Evolutionary conservation across 2,113 vertebrate genomes (phyloP), one percentile per base, ranked within the genome.

Genomic region (Onychostruthus taczanowskii): DNA sequence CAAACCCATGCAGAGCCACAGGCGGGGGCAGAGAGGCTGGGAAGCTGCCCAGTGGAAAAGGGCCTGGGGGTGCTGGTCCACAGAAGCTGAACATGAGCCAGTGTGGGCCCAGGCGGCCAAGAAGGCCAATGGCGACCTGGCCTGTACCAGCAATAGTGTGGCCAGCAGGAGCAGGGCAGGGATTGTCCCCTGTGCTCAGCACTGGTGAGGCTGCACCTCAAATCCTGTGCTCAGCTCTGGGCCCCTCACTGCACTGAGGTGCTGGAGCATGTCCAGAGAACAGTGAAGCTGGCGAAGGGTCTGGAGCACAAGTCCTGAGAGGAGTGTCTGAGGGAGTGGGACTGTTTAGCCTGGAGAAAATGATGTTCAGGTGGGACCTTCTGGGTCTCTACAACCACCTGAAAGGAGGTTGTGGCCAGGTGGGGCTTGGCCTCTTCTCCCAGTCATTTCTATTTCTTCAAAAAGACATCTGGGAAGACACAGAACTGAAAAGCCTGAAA

Each of bases 31-130:
- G 28, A n/a, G 10, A 2, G 13, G 3, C 47, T 79, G 41, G 74
- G 0, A 46, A 10, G 7, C 4, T 79, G 28, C 15, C 23, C 7
- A 3, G 41, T 1, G n/a, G 16, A 41, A 0, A 79, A 70, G 16
- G n/a, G 47, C 24, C 9, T n/a, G 24, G 10, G 0, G 5, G 13
- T 14, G 28, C 33, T 47, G 28, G 7, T 21, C 5, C 0, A 4
- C 16, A 70, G 64, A 8, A 0, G 28, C 47, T 47, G n/a, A 47
- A 47, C 64, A 9, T 24, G 56, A 55, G 4, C 33, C n/a, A 1
- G 47, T 55, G 41, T n/a, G n/a, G n/a, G n/a, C 10, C 28, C 47
- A n/a, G 56, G 56, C 41, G 74, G n/a, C 47, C 56, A 30, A 23
- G 15, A 39, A 39, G 18, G 39, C 28, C 46, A 46, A 2, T 9